A percentile compares a stretch with the other conserved stretches of the same genome.
Evolutionary conservation across 2,797 vertebrate species (phyloP).

Genomic region (Sebastes oblongus): DNA sequence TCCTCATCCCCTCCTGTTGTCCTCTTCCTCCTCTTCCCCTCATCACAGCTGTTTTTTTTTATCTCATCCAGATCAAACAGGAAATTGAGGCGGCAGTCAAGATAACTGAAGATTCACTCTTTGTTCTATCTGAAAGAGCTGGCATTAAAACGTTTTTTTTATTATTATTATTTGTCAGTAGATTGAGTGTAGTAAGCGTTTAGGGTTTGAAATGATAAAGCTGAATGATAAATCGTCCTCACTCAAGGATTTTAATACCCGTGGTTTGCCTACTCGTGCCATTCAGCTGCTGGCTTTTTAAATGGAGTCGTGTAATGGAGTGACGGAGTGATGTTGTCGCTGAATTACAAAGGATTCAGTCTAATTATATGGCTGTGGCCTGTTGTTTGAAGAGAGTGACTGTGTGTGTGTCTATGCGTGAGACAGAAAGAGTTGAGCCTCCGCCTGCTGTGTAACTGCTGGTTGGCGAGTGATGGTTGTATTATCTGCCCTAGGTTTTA

Average conservation of each 20-base stretch:
- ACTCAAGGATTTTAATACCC: slow-evolving; percentile 58
- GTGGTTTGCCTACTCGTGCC: slow-evolving; percentile 46
- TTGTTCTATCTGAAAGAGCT: slow-evolving; percentile 46
- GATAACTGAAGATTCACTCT: slow-evolving; percentile 30
- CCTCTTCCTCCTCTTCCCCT: not conserved
- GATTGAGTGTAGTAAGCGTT: slow-evolving; percentile 38
- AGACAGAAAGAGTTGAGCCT: not conserved
- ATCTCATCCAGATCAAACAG: slow-evolving; percentile 37
- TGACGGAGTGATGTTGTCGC: slow-evolving; percentile 47
- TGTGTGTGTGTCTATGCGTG: not conserved
- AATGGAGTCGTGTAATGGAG: slow-evolving; percentile 49
- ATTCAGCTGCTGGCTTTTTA: slow-evolving; percentile 52
- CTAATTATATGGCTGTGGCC: slow-evolving; percentile 55
- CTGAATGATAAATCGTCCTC: slow-evolving; percentile 44
- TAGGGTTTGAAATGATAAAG: slow-evolving; percentile 43
- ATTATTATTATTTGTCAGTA: slow-evolving; percentile 33
- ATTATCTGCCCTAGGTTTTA: slow-evolving; percentile 30
- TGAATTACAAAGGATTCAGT: slow-evolving; percentile 63
- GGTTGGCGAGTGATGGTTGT: slow-evolving; percentile 3
- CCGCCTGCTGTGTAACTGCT: slow-evolving; percentile 37
- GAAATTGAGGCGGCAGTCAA: slow-evolving; percentile 29
- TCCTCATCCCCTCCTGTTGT: slow-evolving; percentile 10
- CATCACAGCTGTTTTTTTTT: slow-evolving; percentile 43
- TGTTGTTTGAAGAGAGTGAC: slow-evolving; percentile 40
- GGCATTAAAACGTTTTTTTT: slow-evolving; percentile 24